These are phyloP conservation scores for Corythornis madagascariensis DNA, from an alignment of 2,113 vertebrate species.

Conservation along the genomic window DNA sequence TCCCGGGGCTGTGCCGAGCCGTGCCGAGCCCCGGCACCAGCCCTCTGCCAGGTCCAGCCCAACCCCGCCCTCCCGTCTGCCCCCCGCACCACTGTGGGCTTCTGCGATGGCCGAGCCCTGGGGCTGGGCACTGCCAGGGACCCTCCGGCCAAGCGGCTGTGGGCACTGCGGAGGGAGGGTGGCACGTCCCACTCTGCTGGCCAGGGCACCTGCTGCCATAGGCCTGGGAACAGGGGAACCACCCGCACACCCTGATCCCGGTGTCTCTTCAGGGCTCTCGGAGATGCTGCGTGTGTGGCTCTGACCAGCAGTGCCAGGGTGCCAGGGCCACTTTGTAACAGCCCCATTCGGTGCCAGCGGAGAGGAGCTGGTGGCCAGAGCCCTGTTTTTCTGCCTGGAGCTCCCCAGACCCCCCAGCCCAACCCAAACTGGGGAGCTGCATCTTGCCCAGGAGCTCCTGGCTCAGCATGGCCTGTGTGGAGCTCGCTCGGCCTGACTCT, in stretches of 20 bases:
- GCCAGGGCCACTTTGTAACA: neutral
- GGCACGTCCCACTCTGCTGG: fast-evolving
- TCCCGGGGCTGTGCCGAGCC: neutral
- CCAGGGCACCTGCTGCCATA: fast-evolving
- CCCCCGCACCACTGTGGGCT: neutral
- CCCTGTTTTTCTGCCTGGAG: fast-evolving
- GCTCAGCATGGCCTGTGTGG: fast-evolving
- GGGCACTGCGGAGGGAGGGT: fast-evolving
- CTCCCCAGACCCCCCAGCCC: neutral
- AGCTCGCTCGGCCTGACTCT: fast-evolving
- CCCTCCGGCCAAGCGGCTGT: fast-evolving
- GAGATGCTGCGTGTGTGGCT: fast-evolving
- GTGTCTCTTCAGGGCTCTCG: fast-evolving
- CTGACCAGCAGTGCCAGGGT: fast-evolving
- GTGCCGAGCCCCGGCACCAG: neutral
- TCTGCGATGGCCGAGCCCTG: neutral
- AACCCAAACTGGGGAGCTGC: fast-evolving
- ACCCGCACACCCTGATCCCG: fast-evolving
- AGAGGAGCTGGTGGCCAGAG: neutral
- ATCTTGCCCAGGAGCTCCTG: fast-evolving
- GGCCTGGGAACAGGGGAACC: neutral
- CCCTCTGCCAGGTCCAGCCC: neutral
- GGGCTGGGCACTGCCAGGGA: fast-evolving
- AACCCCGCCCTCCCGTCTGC: neutral
- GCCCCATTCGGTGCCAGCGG: fast-evolving